Conservation (phyloP, 2,113 vertebrate species). For the Microtus ochrogaster region DNA sequence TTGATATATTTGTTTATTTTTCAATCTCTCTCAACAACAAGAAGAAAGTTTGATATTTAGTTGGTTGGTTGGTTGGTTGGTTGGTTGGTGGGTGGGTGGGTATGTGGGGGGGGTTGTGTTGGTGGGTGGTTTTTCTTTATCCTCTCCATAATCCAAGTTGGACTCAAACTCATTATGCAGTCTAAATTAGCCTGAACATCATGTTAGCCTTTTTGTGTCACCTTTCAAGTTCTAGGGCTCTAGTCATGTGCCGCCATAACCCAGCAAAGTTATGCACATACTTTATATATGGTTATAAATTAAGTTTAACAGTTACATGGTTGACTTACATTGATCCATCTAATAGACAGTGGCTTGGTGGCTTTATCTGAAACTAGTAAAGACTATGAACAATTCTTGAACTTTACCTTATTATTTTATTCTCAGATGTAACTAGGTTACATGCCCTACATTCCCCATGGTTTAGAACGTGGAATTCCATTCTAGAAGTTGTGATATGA, state of each 20-base stretch:
- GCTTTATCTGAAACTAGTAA: background rate
- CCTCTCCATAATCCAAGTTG: background rate
- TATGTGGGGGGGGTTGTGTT: background rate
- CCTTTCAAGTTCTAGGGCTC: too few relatives aligned
- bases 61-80: background rate
- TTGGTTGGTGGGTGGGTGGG: background rate
- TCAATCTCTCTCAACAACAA: background rate
- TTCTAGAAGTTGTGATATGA: background rate
- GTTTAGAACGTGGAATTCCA: background rate
- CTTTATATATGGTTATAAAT: background rate
- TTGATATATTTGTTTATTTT: background rate
- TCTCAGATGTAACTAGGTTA: background rate
- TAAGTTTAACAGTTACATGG: background rate
- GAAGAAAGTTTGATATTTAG: background rate
- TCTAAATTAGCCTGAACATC: background rate
- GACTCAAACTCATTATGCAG: too few relatives aligned
- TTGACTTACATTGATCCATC: background rate
- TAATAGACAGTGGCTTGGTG: accelerated
- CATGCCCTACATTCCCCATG: background rate
- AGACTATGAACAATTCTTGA: background rate
- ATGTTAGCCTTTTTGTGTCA: background rate
- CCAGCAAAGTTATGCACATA: background rate
- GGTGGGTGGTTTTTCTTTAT: background rate
- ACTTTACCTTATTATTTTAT: background rate
- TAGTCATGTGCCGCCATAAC: background rate